Conservation (phyloP, 2,888 invertebrate species). For the Cephalotes varians region DNA sequence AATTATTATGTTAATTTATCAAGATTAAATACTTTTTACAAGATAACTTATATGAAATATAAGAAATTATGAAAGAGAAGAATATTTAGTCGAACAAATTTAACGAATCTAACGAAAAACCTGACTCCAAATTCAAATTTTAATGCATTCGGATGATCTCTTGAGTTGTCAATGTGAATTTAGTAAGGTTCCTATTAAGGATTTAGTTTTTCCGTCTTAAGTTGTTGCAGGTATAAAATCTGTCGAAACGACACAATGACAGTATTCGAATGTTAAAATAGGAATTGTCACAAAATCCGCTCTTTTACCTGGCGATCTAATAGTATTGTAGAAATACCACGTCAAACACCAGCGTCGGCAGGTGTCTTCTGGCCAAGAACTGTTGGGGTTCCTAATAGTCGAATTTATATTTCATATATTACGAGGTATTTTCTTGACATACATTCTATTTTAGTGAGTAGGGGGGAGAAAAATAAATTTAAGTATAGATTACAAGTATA, state of each 20-base stretch:
- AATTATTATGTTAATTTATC: neutral
- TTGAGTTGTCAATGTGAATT: neutral
- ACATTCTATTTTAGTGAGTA: neutral
- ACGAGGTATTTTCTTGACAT: neutral
- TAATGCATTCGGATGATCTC: neutral
- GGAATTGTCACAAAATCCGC: conserved; percentile 7
- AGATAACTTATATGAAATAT: neutral
- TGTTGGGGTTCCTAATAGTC: conserved; percentile 4
- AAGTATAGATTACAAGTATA: neutral
- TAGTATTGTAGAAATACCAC: conserved; percentile 13
- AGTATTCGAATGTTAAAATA: neutral
- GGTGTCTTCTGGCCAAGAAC: conserved; percentile 51
- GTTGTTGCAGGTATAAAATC: neutral
- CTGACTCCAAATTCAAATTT: neutral
- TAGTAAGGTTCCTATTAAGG: neutral
- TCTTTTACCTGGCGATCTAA: conserved; percentile 21
- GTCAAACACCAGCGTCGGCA: neutral
- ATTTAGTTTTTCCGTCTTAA: neutral
- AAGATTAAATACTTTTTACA: neutral
- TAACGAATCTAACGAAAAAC: neutral
- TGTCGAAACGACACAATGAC: neutral
- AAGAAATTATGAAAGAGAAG: neutral
- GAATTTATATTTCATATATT: conserved; percentile 10
- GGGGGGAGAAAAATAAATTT: neutral
- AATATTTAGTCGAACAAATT: neutral